Percentiles rank a stretch among this genome's conserved stretches.
Conservation (phyloP, 1,140 invertebrate genomes). For the Neodiprion pinetum region DNA sequence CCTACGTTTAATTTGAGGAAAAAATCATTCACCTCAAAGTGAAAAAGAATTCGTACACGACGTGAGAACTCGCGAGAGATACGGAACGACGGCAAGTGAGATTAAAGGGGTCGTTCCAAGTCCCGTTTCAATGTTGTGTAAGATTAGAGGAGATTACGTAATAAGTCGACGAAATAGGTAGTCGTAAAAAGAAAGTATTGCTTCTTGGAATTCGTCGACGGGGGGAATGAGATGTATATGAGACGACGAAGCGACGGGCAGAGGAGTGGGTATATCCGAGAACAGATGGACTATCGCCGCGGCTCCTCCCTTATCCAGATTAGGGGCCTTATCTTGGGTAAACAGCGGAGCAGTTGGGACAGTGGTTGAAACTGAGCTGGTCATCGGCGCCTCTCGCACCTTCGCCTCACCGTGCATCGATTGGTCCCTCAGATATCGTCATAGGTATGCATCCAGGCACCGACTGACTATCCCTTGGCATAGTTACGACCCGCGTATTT, state of each 20-base stretch:
- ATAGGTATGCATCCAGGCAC: not conserved
- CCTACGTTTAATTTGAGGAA: too few species aligned
- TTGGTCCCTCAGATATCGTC: not conserved
- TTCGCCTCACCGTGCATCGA: not conserved
- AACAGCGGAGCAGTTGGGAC: constrained; percentile 1
- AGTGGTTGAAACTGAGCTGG: not conserved
- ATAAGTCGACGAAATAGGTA: not conserved
- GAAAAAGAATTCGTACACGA: too few species aligned
- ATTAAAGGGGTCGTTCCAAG: not conserved
- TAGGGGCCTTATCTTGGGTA: constrained; percentile 4
- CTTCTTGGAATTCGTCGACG: not conserved
- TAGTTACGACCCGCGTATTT: not conserved
- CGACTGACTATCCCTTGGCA: not conserved
- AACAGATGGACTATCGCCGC: constrained; percentile 1
- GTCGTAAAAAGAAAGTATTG: constrained; percentile 6
- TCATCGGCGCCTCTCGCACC: not conserved
- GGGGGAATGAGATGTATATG: not conserved
- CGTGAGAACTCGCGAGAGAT: too few species aligned
- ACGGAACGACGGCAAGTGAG: not conserved
- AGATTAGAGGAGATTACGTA: constrained; percentile 1
- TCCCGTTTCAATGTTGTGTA: not conserved
- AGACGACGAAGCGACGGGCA: too few species aligned
- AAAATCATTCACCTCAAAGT: too few species aligned
- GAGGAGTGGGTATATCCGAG: not conserved
- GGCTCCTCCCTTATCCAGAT: constrained; percentile 4